Conservation (phyloP, 2,113 vertebrate genomes). For the Chaenogobius annularis region DNA sequence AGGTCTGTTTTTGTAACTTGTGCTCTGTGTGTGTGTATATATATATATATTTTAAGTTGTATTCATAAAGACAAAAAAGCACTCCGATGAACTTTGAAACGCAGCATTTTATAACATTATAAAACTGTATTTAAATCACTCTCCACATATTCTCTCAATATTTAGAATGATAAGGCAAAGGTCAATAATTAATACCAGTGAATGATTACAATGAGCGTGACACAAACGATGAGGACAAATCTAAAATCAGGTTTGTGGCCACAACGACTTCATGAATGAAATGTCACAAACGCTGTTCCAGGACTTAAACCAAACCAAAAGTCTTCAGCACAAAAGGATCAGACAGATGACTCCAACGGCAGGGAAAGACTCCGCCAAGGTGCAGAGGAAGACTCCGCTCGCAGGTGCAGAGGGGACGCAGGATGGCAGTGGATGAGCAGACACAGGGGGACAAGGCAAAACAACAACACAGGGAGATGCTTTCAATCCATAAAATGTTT, state of each 20-base stretch:
- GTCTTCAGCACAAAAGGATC: neutral
- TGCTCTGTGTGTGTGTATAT: too few species aligned
- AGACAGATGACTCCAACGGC: slow-evolving; percentile 1
- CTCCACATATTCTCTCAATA: slow-evolving; percentile 60
- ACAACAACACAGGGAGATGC: slow-evolving; percentile 18
- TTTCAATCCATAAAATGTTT: slow-evolving; percentile 39
- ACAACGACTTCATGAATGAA: slow-evolving; percentile 47
- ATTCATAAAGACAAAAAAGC: neutral
- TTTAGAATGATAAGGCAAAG: slow-evolving; percentile 78
- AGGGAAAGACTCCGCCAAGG: neutral
- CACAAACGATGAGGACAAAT: slow-evolving; percentile 71
- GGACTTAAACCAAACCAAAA: slow-evolving; percentile 2
- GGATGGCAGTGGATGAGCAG: neutral
- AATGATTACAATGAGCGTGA: slow-evolving; percentile 66
- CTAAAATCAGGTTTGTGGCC: slow-evolving; percentile 68
- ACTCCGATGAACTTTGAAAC: slow-evolving; percentile 60
- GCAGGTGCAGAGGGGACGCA: slow-evolving; percentile 16
- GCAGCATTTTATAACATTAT: slow-evolving; percentile 81
- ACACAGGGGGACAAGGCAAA: neutral
- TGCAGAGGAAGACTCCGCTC: neutral
- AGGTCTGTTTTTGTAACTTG: too few species aligned
- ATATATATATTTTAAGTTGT: too few species aligned
- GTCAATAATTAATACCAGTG: slow-evolving; percentile 66
- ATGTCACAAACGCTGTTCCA: slow-evolving; percentile 10
- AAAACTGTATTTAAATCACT: slow-evolving; percentile 72